Base-by-base conservation (phyloP, 2,888 invertebrate genomes). In the Drosophila pseudotakahashii region DNA sequence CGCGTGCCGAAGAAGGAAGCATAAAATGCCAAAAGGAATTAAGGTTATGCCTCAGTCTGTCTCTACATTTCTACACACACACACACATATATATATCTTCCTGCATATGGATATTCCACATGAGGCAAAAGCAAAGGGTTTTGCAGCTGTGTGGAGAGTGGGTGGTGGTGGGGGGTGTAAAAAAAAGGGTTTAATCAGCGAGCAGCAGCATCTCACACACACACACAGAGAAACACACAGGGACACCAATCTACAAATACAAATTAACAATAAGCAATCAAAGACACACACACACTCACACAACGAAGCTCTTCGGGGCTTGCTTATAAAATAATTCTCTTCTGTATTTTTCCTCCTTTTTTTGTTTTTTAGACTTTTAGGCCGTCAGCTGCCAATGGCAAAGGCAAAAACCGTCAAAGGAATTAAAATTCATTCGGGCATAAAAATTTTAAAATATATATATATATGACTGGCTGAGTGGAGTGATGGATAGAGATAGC, bases 341-440 rank as follows among this genome's bases (percentile, higher is more conserved):
- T 59, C 54, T 41, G 53, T 59, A 30, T 30, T 37, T 26, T 26
- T 26, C 26, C 26, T 37, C 41, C 54, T 52, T 41, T 44, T 50
- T 53, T 54, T 55, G 11, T 44, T 39, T 53, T 47, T 54, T 81
- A 76, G 76, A 76, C 79, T 83, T 83, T 82, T 83, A 86, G 82
- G 83, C 82, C 77, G 81, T 76, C 81, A 82, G 81, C 81, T 83
- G 86, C 77, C 84, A 83, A 81, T 74, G 81, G 76, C 72, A 85
- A 78, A 71, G 84, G 81, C 81, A 87, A 83, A 51, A 71, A 71
- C 80, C 89, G 90, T 91, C 90, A 91, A 91, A 91, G 91, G 90
- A 91, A 91, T 91, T 91, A 91, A 91, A 91, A 91, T 81, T 90
- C 91, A 90, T 89, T 91, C 90, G 90, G 89, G 91, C 90, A 89